Evolutionary conservation across 2,113 vertebrate genomes (phyloP).

Genomic region (Rhipidura dahli): DNA sequence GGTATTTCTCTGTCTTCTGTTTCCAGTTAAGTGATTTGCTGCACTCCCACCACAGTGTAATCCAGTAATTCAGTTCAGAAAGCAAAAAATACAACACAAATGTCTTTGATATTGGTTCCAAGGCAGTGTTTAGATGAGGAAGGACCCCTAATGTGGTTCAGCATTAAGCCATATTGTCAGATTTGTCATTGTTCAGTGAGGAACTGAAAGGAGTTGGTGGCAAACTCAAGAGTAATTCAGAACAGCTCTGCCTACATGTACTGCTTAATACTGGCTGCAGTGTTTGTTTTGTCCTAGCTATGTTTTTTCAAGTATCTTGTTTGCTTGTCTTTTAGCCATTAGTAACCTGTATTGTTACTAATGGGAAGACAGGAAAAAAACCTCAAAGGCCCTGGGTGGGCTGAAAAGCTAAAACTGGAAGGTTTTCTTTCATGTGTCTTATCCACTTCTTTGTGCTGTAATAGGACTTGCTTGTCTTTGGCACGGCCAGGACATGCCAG

Average conservation of each 20-base stretch:
- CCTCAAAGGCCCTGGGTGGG: background rate
- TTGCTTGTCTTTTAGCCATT: background rate
- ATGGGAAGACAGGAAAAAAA: background rate
- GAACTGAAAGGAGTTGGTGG: background rate
- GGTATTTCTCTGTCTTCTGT: background rate
- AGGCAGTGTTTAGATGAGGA: background rate
- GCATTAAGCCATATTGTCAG: background rate
- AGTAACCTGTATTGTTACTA: background rate
- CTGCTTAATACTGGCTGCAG: background rate
- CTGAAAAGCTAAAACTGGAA: background rate
- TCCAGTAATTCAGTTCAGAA: background rate
- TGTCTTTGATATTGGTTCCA: background rate
- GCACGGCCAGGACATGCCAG: background rate
- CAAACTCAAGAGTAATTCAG: background rate
- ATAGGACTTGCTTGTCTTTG: background rate
- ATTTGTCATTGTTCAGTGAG: background rate
- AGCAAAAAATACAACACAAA: background rate
- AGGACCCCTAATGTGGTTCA: background rate
- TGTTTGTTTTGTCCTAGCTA: background rate
- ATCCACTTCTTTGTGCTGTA: background rate
- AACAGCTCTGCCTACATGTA: background rate
- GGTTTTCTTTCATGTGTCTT: background rate
- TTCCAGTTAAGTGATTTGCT: background rate
- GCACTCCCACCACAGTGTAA: background rate
- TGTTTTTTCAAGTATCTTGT: background rate